Evolutionary conservation across 2,888 invertebrate species (phyloP).

Genomic region (Sisyra nigra): DNA sequence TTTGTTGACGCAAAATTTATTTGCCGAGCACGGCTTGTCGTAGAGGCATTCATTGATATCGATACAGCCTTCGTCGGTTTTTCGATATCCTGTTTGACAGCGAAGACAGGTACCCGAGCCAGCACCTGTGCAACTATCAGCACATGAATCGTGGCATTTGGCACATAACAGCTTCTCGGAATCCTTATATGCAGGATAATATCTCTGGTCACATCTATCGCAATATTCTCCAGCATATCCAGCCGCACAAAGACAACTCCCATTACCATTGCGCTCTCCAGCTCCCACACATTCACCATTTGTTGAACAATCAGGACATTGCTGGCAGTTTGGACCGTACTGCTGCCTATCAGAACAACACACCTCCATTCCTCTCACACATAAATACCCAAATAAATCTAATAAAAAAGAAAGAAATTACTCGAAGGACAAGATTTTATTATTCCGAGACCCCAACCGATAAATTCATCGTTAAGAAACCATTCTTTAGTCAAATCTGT

Average conservation of each 20-base stretch:
- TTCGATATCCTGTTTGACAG: constrained; percentile 57
- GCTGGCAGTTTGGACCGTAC: constrained; percentile 65
- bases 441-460: too few relatives aligned
- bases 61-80: constrained; percentile 58
- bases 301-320: constrained; percentile 57
- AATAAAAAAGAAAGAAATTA: too few relatives aligned
- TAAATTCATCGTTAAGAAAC: too few relatives aligned
- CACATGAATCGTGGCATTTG: constrained; percentile 64
- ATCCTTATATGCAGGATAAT: constrained; percentile 59
- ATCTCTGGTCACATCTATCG: constrained; percentile 55
- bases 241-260: constrained; percentile 69
- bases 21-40: constrained; percentile 33
- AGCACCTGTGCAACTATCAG: constrained; percentile 54
- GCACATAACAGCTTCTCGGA: constrained; percentile 58
- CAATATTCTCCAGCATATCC: constrained; percentile 72
- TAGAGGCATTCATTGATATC: constrained; percentile 75
- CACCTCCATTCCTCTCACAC: constrained; percentile 54
- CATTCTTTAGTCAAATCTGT: too few relatives aligned
- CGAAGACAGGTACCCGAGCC: constrained; percentile 47
- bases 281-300: constrained; percentile 71
- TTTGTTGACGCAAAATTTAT: constrained; percentile 79
- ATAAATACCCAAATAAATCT: constrained; percentile 59
- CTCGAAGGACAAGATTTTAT: too few relatives aligned
- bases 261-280: constrained; percentile 86
- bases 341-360: constrained; percentile 81